These are phyloP conservation scores for Thera obeliscata DNA, from an alignment of 2,888 invertebrate genomes.

Conservation along the genomic window DNA sequence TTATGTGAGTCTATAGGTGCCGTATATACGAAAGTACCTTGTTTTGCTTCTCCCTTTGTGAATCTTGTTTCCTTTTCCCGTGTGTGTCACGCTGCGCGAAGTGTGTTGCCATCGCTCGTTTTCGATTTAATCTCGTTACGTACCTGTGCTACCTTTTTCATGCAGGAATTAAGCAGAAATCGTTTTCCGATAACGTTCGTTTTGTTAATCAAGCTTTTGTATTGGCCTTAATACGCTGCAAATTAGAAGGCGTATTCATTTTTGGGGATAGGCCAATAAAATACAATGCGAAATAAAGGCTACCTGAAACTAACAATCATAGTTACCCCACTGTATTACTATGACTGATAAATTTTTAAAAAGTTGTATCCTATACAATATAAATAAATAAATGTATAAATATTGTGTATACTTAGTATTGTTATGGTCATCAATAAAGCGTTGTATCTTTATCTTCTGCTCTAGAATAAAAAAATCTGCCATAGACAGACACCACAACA, in stretches of 20 bases:
- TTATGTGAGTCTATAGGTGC: no score
- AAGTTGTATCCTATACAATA: no score
- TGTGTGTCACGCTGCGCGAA: background rate
- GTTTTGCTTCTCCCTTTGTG: no score
- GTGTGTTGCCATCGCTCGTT: slow-evolving; percentile 9
- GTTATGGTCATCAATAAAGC: no score
- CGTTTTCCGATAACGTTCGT: slow-evolving; percentile 41
- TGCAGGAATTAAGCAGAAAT: slow-evolving; percentile 39
- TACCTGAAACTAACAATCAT: background rate
- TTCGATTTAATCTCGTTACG: slow-evolving; percentile 38
- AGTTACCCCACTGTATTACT: no score
- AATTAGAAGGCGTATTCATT: slow-evolving; percentile 1
- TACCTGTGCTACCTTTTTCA: slow-evolving; percentile 36
- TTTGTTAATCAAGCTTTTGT: slow-evolving; percentile 39
- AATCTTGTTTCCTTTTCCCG: background rate
- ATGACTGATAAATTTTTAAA: no score
- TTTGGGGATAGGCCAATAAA: background rate
- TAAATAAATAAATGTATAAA: no score
- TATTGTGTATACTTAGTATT: no score
- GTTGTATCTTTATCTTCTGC: no score
- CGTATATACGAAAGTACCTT: no score
- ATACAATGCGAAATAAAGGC: background rate
- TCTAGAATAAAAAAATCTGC: no score
- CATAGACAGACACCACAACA: no score
- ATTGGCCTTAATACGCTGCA: slow-evolving; percentile 23